These are phyloP conservation scores for Ailuropoda melanoleuca DNA, from an alignment of 2,113 vertebrate species.

Conservation along the genomic window DNA sequence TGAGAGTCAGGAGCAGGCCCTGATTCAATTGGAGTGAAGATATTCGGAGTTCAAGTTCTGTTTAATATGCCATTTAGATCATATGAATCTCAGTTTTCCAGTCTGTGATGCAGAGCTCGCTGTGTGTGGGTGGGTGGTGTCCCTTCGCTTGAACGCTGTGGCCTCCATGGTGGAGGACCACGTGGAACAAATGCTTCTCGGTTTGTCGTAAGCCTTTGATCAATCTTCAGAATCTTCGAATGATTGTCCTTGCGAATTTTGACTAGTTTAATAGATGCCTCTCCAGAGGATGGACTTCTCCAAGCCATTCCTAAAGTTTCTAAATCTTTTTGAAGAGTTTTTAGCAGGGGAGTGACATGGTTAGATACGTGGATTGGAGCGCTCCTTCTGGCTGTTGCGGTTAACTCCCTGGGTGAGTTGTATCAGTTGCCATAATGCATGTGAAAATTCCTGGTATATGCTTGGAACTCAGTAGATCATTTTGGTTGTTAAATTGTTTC, in stretches of 20 bases:
- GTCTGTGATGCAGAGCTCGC: not conserved
- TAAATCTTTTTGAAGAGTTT: not conserved
- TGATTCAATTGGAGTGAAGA: conserved; percentile 12
- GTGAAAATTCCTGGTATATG: not conserved
- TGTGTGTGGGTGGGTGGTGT: not conserved
- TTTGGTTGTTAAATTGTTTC: conserved; percentile 26
- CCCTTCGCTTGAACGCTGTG: not conserved
- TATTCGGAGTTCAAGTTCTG: not conserved
- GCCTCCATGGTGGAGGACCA: not conserved
- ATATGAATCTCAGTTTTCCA: not conserved
- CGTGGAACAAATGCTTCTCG: not conserved
- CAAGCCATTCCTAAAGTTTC: not conserved
- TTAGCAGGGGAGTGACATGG: not conserved
- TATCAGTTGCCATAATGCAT: not conserved
- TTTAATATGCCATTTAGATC: not conserved
- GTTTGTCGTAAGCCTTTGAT: not conserved
- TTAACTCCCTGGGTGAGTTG: not conserved
- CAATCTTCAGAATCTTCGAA: not conserved
- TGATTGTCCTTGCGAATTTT: not conserved
- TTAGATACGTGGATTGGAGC: not conserved
- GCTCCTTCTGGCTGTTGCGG: not conserved
- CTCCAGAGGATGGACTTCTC: not conserved
- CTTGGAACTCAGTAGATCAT: not conserved
- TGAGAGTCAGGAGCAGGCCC: not conserved
- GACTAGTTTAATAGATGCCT: not conserved